Conservation (phyloP, 2,888 invertebrate species). For the Galerucella calmariensis region DNA sequence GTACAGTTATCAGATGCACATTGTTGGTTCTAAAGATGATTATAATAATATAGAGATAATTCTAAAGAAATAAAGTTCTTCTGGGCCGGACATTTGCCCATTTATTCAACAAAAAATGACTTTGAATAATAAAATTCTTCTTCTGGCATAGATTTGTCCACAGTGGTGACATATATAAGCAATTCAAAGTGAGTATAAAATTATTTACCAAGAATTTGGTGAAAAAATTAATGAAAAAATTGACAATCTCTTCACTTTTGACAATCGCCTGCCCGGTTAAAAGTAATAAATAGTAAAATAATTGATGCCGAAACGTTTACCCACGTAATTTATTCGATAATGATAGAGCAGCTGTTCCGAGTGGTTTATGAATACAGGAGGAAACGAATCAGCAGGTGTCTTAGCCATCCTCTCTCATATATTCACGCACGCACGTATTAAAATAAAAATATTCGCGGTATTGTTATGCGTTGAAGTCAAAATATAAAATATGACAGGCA, state of each 20-base stretch:
- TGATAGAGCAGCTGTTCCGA: slow-evolving; percentile 37
- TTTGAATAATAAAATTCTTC: no score
- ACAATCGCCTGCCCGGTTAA: not conserved
- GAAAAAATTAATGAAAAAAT: no score
- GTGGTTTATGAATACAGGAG: slow-evolving; percentile 38
- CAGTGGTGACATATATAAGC: no score
- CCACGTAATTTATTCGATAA: slow-evolving; percentile 34
- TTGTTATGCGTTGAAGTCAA: not conserved
- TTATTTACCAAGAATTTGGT: no score
- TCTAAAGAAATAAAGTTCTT: not conserved
- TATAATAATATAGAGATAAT: not conserved
- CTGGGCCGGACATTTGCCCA: no score
- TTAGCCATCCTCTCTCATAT: slow-evolving; percentile 17
- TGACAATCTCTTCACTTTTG: no score
- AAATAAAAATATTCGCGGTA: not conserved
- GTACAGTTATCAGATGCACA: not conserved
- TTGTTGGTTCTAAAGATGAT: not conserved
- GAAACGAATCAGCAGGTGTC: slow-evolving; percentile 33
- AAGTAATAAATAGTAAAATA: slow-evolving; percentile 3
- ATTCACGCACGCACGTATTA: not conserved
- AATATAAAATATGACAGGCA: not conserved
- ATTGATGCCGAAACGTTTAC: slow-evolving; percentile 16
- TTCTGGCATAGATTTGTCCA: no score
- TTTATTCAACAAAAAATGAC: no score
- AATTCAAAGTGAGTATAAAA: no score